These are phyloP conservation scores for Orthonevra nobilis DNA, from an alignment of 2,888 invertebrate species.

Conservation along the genomic window DNA sequence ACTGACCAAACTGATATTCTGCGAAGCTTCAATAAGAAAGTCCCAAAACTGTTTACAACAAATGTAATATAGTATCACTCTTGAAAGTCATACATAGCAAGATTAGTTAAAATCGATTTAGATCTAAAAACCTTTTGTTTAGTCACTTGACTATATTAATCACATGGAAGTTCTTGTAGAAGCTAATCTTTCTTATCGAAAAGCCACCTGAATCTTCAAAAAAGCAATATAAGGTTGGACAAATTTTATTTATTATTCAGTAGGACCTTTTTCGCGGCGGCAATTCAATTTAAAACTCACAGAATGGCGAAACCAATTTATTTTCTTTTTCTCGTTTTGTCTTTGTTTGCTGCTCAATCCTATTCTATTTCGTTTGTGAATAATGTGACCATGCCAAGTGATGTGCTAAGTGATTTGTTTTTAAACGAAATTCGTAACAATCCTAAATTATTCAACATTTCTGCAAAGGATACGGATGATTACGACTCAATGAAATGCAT, in stretches of 20 bases:
- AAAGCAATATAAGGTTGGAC: conserved; percentile 5
- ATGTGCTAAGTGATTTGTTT: conserved; percentile 26
- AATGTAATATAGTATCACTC: too few species aligned
- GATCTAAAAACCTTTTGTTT: too few species aligned
- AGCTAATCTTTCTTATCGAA: conserved; percentile 3
- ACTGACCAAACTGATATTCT: too few species aligned
- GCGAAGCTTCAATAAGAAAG: too few species aligned
- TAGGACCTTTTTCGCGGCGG: background rate
- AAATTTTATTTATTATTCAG: conserved; percentile 2
- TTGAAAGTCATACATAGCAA: too few species aligned
- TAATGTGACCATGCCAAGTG: conserved; percentile 26
- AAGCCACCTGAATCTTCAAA: background rate
- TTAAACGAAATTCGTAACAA: conserved; percentile 29
- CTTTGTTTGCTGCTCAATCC: background rate
- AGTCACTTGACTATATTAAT: too few species aligned
- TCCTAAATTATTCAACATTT: background rate
- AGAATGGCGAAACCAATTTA: background rate
- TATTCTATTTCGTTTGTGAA: conserved; percentile 24
- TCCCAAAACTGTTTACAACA: too few species aligned
- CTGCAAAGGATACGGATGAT: background rate
- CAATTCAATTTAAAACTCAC: background rate
- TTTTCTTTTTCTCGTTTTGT: background rate
- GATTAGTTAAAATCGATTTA: too few species aligned
- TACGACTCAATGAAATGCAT: conserved; percentile 21
- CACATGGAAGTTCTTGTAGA: background rate